These are phyloP conservation scores for Morinoia aosen DNA, from an alignment of 2,888 invertebrate species.

Conservation along the genomic window DNA sequence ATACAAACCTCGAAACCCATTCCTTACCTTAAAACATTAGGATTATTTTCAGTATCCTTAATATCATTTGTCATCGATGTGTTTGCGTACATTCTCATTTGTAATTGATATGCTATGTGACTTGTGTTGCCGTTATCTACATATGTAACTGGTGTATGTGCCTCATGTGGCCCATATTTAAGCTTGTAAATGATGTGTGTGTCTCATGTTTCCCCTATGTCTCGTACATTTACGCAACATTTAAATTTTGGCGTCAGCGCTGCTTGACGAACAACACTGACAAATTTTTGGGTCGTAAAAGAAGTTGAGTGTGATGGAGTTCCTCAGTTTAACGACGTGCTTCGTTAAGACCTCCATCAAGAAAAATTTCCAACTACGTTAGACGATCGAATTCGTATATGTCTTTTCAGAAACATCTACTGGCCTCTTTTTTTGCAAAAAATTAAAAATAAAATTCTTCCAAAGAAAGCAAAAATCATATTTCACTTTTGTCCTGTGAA, in stretches of 20 bases:
- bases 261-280: background rate
- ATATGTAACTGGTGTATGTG: too few relatives aligned
- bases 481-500: background rate
- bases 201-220: background rate
- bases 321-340: background rate
- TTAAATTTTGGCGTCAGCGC: background rate
- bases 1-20: too few relatives aligned
- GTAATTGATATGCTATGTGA: too few relatives aligned
- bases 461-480: background rate
- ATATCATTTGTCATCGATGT: too few relatives aligned
- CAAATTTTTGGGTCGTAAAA: slow-evolving; percentile 20
- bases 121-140: too few relatives aligned
- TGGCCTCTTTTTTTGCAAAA: background rate
- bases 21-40: too few relatives aligned
- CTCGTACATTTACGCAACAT: background rate
- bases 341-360: slow-evolving; percentile 12
- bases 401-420: background rate
- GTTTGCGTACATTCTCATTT: too few relatives aligned
- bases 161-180: background rate
- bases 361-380: background rate
- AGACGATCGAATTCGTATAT: background rate
- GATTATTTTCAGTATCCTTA: too few relatives aligned
- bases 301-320: slow-evolving; percentile 12
- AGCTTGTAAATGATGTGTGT: background rate
- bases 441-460: background rate